Conservation (phyloP, 1,140 invertebrate genomes). For the Apis dorsata region DNA sequence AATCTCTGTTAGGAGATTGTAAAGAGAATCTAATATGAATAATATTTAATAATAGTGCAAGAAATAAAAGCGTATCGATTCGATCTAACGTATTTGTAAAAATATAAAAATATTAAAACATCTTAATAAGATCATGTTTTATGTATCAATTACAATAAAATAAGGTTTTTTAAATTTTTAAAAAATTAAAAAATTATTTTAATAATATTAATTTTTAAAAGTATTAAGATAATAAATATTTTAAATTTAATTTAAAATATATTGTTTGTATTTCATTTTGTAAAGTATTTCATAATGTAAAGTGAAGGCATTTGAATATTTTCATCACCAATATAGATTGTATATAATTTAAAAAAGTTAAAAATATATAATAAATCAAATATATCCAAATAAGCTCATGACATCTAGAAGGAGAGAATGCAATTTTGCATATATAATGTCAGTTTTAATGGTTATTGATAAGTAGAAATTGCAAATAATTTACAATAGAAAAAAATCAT, state of each 20-base stretch:
- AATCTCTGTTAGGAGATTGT: not conserved
- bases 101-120: not conserved
- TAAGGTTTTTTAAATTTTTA: too few species aligned
- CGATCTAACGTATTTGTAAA: not conserved
- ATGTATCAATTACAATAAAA: not conserved
- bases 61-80: conserved; percentile 50
- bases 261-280: too few species aligned
- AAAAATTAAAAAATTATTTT: not conserved
- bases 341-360: too few species aligned
- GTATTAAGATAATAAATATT: too few species aligned
- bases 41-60: conserved; percentile 57
- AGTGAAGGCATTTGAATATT: too few species aligned
- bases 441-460: not conserved
- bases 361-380: too few species aligned
- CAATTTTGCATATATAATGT: not conserved
- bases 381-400: not conserved
- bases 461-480: not conserved
- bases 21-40: not conserved
- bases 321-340: too few species aligned
- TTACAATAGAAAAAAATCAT: not conserved
- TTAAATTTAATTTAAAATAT: too few species aligned
- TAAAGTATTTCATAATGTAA: too few species aligned
- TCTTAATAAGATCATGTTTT: not conserved
- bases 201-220: too few species aligned
- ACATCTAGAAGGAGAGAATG: not conserved